These are phyloP conservation scores for Lordiphosa stackelbergi DNA, from an alignment of 1,140 invertebrate species.

Conservation along the genomic window DNA sequence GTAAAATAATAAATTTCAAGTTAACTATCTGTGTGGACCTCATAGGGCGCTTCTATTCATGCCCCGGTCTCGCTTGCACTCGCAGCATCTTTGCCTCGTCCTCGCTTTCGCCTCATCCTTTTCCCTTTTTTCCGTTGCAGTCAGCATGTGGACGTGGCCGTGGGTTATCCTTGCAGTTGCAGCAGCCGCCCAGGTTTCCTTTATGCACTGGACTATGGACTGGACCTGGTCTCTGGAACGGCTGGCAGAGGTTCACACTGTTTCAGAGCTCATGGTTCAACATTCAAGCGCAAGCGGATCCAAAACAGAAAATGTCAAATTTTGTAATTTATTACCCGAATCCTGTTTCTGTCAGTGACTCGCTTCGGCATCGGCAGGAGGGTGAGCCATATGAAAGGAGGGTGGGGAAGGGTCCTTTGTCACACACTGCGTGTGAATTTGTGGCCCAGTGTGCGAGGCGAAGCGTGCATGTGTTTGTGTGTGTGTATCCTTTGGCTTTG, in stretches of 20 bases:
- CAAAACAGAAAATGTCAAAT: conserved; percentile 77
- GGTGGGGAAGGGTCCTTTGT: conserved; percentile 55
- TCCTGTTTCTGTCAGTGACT: conserved; percentile 77
- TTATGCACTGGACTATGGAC: conserved; percentile 36
- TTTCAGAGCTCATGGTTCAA: conserved; percentile 13
- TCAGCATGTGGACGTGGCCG: conserved; percentile 24
- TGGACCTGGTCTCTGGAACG: conserved; percentile 39
- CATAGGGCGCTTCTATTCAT: conserved; percentile 64
- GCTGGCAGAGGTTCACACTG: conserved; percentile 11
- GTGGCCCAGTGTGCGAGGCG: conserved; percentile 44
- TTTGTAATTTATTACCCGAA: conserved; percentile 77
- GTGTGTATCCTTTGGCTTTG: conserved; percentile 48
- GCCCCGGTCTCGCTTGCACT: background rate
- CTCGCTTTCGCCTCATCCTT: background rate
- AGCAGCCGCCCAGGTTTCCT: conserved; percentile 32
- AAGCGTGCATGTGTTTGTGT: conserved; percentile 19
- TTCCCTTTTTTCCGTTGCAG: conserved; percentile 13
- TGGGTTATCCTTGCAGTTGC: conserved; percentile 37
- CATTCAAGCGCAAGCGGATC: conserved; percentile 70
- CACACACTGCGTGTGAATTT: conserved; percentile 74
- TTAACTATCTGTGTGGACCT: conserved; percentile 67
- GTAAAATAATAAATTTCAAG: conserved; percentile 75
- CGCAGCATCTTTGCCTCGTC: background rate
- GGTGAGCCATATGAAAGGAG: conserved; percentile 2
- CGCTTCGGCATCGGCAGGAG: conserved; percentile 49